Evolutionary conservation across 2,113 vertebrate genomes (phyloP).

Genomic region (Saiga tatarica): DNA sequence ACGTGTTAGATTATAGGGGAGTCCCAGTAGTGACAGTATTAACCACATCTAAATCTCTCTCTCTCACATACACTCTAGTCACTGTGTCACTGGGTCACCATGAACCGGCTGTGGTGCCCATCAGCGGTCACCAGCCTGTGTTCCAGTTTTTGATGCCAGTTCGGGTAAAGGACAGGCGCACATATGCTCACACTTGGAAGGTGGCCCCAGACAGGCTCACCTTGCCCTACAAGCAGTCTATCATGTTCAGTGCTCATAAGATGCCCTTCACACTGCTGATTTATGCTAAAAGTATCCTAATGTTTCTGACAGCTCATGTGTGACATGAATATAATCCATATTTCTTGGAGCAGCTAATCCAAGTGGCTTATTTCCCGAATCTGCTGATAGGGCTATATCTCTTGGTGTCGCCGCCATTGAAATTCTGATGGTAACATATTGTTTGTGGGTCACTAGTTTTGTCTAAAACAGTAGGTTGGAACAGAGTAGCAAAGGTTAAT

Average conservation of each 20-base stretch:
- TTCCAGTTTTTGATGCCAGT: neutral
- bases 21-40: neutral
- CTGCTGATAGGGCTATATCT: conserved; percentile 87
- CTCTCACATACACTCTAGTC: neutral
- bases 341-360: conserved; percentile 89
- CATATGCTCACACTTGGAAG: neutral
- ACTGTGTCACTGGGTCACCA: neutral
- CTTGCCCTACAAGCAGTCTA: conserved; percentile 70
- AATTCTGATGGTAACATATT: conserved; percentile 92
- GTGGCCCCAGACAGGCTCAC: conserved; percentile 29
- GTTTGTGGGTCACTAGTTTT: conserved; percentile 94
- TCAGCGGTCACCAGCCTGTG: neutral
- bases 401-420: conserved; percentile 82
- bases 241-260: conserved; percentile 80
- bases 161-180: neutral
- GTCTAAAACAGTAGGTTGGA: conserved; percentile 88
- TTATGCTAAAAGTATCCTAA: conserved; percentile 93
- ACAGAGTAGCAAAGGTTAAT: conserved; percentile 99
- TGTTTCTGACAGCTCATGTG: conserved; percentile 92
- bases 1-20: neutral
- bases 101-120: neutral
- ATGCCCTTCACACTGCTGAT: conserved; percentile 86
- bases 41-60: neutral
- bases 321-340: conserved; percentile 92
- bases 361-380: conserved; percentile 83